A percentile compares a stretch with the other conserved stretches of the same genome.
Conservation (phyloP, 2,797 vertebrate species). For the Leptodactylus fallax region DNA sequence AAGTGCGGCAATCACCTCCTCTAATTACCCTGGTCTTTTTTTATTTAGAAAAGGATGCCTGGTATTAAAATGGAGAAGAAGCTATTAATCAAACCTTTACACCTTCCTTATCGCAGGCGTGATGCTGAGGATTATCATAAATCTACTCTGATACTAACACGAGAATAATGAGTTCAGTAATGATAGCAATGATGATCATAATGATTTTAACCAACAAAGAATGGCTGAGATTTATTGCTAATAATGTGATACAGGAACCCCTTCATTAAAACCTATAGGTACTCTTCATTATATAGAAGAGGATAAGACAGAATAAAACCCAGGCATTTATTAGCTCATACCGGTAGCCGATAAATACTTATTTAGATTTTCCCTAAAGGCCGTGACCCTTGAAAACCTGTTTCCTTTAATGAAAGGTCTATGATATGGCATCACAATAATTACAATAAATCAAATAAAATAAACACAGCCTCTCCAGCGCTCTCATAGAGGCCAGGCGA, state of each 20-base stretch:
- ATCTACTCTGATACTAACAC: conserved; percentile 85
- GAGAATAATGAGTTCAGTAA: conserved; percentile 90
- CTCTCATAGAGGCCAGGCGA: conserved; percentile 13
- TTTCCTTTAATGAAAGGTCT: conserved; percentile 52
- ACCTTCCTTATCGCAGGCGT: conserved; percentile 85
- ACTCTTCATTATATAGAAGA: conserved; percentile 74
- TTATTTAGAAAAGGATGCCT: conserved; percentile 79
- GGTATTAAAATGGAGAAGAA: conserved; percentile 84
- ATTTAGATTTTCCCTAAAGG: conserved; percentile 51
- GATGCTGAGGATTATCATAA: conserved; percentile 85
- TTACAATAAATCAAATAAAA: conserved; percentile 56
- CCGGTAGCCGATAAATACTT: conserved; percentile 44
- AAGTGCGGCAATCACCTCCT: conserved; percentile 76
- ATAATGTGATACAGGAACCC: conserved; percentile 85
- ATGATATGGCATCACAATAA: conserved; percentile 39
- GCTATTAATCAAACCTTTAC: conserved; percentile 88
- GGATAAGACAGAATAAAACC: conserved; percentile 53
- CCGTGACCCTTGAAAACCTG: conserved; percentile 60
- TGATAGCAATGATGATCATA: conserved; percentile 87
- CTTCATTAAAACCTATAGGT: conserved; percentile 83
- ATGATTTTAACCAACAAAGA: conserved; percentile 90
- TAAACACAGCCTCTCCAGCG: conserved; percentile 40
- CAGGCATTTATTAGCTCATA: conserved; percentile 50
- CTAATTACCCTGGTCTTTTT: conserved; percentile 75
- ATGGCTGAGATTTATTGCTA: conserved; percentile 88